These are phyloP conservation scores for Oegoconia quadripuncta DNA, from an alignment of 2,888 invertebrate species.

Conservation along the genomic window DNA sequence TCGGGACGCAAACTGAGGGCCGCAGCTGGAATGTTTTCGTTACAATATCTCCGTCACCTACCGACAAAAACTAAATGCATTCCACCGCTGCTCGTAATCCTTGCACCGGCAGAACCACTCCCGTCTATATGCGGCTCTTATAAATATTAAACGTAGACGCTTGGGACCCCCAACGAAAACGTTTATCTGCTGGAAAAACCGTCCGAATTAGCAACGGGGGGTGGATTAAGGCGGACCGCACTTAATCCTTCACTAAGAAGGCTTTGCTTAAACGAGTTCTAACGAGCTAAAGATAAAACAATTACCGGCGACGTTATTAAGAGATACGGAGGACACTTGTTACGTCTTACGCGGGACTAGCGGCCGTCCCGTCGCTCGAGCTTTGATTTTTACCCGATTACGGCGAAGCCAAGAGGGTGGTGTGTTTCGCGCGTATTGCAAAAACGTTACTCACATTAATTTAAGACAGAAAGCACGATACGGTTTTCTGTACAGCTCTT, in stretches of 20 bases:
- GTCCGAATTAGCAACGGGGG: conserved; percentile 75
- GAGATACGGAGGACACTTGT: conserved; percentile 77
- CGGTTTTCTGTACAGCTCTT: no score
- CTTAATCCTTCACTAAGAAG: conserved; percentile 80
- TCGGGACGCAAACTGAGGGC: background rate
- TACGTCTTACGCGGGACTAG: conserved; percentile 60
- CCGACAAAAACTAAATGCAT: conserved; percentile 57
- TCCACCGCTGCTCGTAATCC: conserved; percentile 52
- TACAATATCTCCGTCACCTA: conserved; percentile 49
- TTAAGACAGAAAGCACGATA: no score
- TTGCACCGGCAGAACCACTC: conserved; percentile 59
- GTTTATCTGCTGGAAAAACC: conserved; percentile 78
- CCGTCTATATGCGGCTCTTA: conserved; percentile 62
- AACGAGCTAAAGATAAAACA: conserved; percentile 80
- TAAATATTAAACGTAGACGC: conserved; percentile 71
- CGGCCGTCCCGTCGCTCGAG: conserved; percentile 36
- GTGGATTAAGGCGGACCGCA: conserved; percentile 76
- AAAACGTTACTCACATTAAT: no score
- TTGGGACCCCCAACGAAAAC: conserved; percentile 69
- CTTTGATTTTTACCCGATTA: conserved; percentile 21
- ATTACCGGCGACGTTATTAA: conserved; percentile 76
- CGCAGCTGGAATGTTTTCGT: conserved; percentile 42
- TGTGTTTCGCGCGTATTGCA: no score
- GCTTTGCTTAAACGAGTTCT: conserved; percentile 80
- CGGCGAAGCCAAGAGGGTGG: background rate